Evolutionary conservation across 1,140 invertebrate genomes (phyloP), one percentile per base, ranked within the genome.

Genomic region (Cephus cinctus): DNA sequence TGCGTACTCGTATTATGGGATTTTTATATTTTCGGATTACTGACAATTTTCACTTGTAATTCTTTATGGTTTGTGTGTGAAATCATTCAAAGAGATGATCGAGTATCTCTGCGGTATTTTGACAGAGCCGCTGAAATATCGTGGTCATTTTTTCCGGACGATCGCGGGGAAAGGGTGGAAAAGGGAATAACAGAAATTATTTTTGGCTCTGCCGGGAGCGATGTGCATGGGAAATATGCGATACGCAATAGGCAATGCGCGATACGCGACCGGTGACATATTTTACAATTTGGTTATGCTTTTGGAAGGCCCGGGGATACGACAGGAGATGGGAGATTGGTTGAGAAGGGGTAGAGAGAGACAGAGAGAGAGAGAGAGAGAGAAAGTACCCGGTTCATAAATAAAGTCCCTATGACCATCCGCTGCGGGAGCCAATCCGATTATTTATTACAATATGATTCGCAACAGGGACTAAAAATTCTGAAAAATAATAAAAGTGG

Each of bases 331-430:
- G 21, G 21, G 19, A 1, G 40, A n/a, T 0, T 27, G 25, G 8
- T 27, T 6, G 25, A 27, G 1, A 1, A 27, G 25, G 27, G 12
- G 12, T 9, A 12, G 27, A 2, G 27, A 30, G 27, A 30, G 11
- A 12, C 11, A 30, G 12, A 30, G 12, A 12, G 2, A 11, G 27
- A 30, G 12, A 30, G 12, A 30, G 11, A 12, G 27, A 2, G 27
- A 4, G 3, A 30, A 30, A 30, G n/a, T n/a, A n/a, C n/a, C 3
- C 19, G 21, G 27, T 39, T 19, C 34, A 39, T 41, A 51, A 46
- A 46, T 46, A 51, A 46, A 51, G 40, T 30, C 35, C 34, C 18
- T 22, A 45, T 46, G 49, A 51, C 49, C 39, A 51, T 51, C 40
- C 35, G 41, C 23, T 35, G 34, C 15, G 36, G 43, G 22, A 6